Base-by-base conservation (phyloP, 2,113 vertebrate species). In the Zosterops hypoxanthus region DNA sequence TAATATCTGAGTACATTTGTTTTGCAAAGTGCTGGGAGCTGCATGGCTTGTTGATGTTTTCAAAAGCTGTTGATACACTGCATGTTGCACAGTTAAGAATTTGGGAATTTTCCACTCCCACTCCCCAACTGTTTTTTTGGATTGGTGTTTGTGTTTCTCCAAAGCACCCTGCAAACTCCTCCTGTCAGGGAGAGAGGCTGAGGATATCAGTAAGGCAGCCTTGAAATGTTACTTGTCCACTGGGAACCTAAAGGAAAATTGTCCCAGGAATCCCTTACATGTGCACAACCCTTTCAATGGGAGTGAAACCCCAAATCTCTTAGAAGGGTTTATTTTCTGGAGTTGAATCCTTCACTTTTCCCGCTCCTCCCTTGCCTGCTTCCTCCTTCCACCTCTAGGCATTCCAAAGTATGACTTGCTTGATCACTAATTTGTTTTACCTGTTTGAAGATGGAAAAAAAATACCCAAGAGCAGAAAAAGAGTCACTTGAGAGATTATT, bases 71-170 rank as follows among this genome's bases (percentile, higher is more conserved):
- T 82, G 88, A 94, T 97, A 83, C 91, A 36, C 89, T 4, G 34
- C 81, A 6, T 82, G 90, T 72, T 87, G 91, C 93, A 76, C 7
- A 2, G 76, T 47, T 88, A 60, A 68, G 94, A 86, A 88, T 90
- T 96, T 44, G 86, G 94, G 95, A 93, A 95, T 96, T 97, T 97
- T 97, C 95, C 90, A 79, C 83, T 95, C 96, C 94, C 60, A 64
- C 95, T 92, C 86, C 88, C 89, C 88, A 90, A 20, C 87, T 93
- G 92, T 14, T 88, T 88, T 88, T 90, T 94, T 21, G 31, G 68
- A 80, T 83, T 41, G 81, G 75, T 81, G 71, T 77, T 92, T 85
- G 44, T 93, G 79, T 94, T 93, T 80, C 70, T 95, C 46, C 72
- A 3, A 82, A 72, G 93, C 71, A 70, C 63, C 88, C 88, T 88